These are phyloP conservation scores for Onychorhynchus coronatus DNA, from an alignment of 2,113 vertebrate species.

Conservation along the genomic window DNA sequence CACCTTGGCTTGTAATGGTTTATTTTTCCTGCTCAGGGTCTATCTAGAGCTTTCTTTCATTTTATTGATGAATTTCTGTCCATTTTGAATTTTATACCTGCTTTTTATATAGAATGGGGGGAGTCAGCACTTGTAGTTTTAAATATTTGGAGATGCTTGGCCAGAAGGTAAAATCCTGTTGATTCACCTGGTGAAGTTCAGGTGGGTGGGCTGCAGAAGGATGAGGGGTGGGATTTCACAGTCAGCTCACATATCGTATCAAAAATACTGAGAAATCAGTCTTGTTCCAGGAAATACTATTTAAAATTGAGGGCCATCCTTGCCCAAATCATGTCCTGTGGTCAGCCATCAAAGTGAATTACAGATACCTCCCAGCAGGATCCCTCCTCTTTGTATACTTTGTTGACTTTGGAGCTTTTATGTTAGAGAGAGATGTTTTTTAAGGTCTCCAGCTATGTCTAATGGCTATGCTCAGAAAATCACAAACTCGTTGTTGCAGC, in stretches of 20 bases:
- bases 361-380: background rate
- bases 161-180: background rate
- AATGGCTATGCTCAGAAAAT: background rate
- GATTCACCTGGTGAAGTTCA: background rate
- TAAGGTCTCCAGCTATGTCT: background rate
- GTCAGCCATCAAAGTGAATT: background rate
- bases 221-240: background rate
- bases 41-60: background rate
- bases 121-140: background rate
- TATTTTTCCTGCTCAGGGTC: background rate
- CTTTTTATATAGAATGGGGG: background rate
- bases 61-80: background rate
- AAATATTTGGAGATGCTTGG: background rate
- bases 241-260: background rate
- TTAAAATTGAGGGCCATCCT: background rate
- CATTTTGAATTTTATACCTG: background rate
- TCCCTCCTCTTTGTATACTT: background rate
- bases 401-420: background rate
- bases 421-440: background rate
- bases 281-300: background rate
- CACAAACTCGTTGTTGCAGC: background rate
- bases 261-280: background rate
- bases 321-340: background rate
- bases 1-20: background rate
- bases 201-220: background rate